Conservation (phyloP, 2,797 vertebrate species). For the Paramormyrops hopkinsi region DNA sequence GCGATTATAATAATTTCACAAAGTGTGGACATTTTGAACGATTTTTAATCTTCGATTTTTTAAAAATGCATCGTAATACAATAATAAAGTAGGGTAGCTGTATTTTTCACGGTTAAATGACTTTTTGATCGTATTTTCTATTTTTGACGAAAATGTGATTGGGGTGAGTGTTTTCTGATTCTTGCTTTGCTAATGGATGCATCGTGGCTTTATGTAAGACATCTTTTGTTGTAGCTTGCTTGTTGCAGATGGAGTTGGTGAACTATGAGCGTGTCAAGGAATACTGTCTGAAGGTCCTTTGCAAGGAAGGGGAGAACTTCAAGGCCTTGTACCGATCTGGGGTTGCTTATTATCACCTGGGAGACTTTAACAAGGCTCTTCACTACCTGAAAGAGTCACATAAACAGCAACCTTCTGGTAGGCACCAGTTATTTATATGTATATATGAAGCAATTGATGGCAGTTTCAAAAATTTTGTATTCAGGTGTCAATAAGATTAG, state of each 20-base stretch:
- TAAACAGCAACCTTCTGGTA: conserved; percentile 91
- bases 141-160: neutral
- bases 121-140: neutral
- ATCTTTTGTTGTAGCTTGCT: conserved; percentile 67
- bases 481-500: neutral
- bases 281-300: conserved; percentile 94
- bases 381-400: conserved; percentile 95
- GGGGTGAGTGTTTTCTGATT: neutral
- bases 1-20: neutral
- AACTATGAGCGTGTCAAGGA: conserved; percentile 98
- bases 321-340: conserved; percentile 95
- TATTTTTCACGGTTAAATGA: neutral
- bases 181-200: neutral
- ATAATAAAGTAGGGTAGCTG: neutral
- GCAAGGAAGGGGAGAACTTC: conserved; percentile 96
- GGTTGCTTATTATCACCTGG: conserved; percentile 95
- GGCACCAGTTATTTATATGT: conserved; percentile 20
- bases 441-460: neutral
- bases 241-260: conserved; percentile 95
- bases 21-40: neutral
- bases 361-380: conserved; percentile 93
- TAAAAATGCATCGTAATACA: neutral
- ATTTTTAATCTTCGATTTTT: neutral
- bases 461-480: neutral
- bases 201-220: neutral